Evolutionary conservation across 2,888 invertebrate species (phyloP).

Genomic region (Mesoligia furuncula): DNA sequence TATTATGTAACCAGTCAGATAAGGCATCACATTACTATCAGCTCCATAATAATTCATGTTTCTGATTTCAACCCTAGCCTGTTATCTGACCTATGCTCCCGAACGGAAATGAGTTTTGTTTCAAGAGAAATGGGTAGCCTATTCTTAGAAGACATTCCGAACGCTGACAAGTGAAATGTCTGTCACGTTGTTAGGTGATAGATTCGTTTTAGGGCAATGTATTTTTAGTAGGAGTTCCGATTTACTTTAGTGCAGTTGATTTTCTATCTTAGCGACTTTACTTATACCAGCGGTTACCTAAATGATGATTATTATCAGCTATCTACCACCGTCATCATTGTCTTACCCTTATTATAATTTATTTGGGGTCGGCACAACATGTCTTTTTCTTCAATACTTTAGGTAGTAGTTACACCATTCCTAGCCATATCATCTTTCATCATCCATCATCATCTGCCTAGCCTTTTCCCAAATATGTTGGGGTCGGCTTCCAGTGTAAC

Average conservation of each 20-base stretch:
- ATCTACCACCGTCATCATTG: too few relatives aligned
- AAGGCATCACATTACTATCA: not conserved
- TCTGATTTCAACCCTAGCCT: slow-evolving; percentile 1
- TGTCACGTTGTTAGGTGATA: slow-evolving; percentile 6
- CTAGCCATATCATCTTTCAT: not conserved
- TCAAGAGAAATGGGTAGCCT: slow-evolving; percentile 25
- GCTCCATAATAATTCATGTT: not conserved
- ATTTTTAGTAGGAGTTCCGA: not conserved
- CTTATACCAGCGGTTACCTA: too few relatives aligned
- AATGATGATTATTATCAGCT: too few relatives aligned
- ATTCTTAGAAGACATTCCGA: slow-evolving; percentile 38
- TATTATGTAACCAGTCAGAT: not conserved
- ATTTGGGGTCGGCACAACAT: too few relatives aligned
- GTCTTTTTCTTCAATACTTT: too few relatives aligned
- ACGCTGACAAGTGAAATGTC: slow-evolving; percentile 39
- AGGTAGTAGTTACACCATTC: not conserved
- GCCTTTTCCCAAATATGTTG: too few relatives aligned
- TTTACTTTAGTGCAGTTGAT: not conserved
- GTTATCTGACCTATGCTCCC: slow-evolving; percentile 31
- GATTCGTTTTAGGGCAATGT: not conserved
- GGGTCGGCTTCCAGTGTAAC: too few relatives aligned
- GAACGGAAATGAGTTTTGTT: slow-evolving; percentile 44
- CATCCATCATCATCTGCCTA: too few relatives aligned
- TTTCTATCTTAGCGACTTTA: not conserved
- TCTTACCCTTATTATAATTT: too few relatives aligned